These are phyloP conservation scores for Eupelmus urozonus DNA, from an alignment of 2,888 invertebrate species.

Conservation along the genomic window DNA sequence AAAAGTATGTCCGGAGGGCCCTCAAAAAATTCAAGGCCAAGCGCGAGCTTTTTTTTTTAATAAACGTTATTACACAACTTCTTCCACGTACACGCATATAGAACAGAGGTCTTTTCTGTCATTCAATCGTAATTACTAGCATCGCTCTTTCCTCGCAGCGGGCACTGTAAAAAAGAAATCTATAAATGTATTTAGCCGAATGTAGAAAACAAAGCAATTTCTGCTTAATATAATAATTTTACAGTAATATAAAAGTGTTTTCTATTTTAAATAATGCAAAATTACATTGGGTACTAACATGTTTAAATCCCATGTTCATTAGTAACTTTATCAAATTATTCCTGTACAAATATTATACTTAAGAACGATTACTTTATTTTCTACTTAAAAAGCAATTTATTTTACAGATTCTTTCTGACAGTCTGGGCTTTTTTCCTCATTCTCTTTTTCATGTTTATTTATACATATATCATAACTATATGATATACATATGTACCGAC, in stretches of 20 bases:
- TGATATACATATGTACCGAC: constrained; percentile 55
- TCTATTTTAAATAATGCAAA: too few species aligned
- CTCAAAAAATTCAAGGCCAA: constrained; percentile 49
- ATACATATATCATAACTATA: constrained; percentile 54
- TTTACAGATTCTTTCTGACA: too few species aligned
- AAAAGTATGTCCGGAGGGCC: constrained; percentile 37
- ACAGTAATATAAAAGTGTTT: too few species aligned
- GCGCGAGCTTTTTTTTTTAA: constrained; percentile 43
- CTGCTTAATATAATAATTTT: too few species aligned
- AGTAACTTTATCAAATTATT: too few species aligned
- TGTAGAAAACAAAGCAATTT: too few species aligned
- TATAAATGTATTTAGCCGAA: too few species aligned
- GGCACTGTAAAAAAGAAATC: neutral
- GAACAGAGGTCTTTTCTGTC: constrained; percentile 40
- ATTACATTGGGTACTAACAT: too few species aligned
- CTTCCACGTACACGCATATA: constrained; percentile 35
- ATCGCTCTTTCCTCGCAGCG: constrained; percentile 40
- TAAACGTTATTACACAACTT: constrained; percentile 47
- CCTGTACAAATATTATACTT: too few species aligned
- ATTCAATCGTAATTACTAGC: constrained; percentile 46
- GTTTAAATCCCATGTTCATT: too few species aligned
- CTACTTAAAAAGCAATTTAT: too few species aligned
- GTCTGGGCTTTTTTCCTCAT: constrained; percentile 47
- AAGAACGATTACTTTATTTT: too few species aligned
- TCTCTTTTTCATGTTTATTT: constrained; percentile 38